phyloP scores from a whole-genome alignment of 2,888 invertebrate species.

The Schizaphis graminum region DNA sequence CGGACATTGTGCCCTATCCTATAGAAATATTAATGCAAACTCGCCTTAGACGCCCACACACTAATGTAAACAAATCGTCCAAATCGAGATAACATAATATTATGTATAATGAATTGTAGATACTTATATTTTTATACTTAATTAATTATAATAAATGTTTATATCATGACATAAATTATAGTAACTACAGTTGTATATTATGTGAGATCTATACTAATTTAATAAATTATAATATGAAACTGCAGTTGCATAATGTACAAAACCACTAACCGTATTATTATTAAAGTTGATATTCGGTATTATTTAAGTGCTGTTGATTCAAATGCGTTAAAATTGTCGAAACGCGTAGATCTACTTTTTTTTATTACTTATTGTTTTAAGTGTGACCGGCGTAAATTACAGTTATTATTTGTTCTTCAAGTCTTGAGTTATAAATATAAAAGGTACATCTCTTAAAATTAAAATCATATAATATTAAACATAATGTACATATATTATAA shows the following conservation, averaged over 20 bases:
- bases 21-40: not conserved
- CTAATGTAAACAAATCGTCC: not conserved
- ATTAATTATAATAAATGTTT: not conserved
- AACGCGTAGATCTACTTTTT: not conserved
- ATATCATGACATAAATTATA: not conserved
- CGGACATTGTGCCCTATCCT: not conserved
- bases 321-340: not conserved
- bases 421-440: not conserved
- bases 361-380: not conserved
- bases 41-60: not conserved
- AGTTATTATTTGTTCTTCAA: not conserved
- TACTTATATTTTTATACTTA: not conserved
- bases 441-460: not conserved
- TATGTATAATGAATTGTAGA: not conserved
- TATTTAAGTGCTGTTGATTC: not conserved
- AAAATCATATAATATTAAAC: not conserved
- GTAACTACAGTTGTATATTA: not conserved
- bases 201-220: not conserved
- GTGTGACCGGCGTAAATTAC: not conserved
- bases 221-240: not conserved
- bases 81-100: too few relatives aligned
- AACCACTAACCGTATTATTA: not conserved
- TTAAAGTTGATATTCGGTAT: not conserved
- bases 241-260: not conserved
- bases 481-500: not conserved